phyloP scores from a whole-genome alignment of 2,888 invertebrate genomes.

The Pterobdella sp. region DNA sequence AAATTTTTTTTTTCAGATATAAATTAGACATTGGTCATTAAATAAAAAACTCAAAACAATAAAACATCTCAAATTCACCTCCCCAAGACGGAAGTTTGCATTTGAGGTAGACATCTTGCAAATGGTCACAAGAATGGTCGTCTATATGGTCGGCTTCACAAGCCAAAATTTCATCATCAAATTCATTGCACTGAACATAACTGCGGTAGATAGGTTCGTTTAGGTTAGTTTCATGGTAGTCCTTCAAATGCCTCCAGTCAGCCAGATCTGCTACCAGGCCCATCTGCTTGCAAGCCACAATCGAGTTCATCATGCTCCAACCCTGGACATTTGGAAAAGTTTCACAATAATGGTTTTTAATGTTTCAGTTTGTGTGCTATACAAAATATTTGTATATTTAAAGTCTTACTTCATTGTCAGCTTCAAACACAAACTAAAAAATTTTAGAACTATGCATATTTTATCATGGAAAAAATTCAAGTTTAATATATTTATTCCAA shows the following conservation, averaged over 20 bases:
- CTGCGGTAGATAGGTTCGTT: constrained; percentile 53
- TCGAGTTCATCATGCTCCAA: constrained; percentile 84
- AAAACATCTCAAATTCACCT: too few relatives aligned
- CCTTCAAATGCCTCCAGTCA: constrained; percentile 66
- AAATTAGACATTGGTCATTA: too few relatives aligned
- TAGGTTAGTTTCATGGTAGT: constrained; percentile 41
- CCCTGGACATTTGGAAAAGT: constrained; percentile 55
- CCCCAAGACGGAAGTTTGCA: constrained; percentile 52
- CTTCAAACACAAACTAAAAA: too few relatives aligned
- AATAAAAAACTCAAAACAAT: too few relatives aligned
- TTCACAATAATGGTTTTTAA: background rate
- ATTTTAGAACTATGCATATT: too few relatives aligned
- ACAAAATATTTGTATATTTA: too few relatives aligned
- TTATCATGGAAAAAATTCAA: background rate
- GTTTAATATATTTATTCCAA: background rate
- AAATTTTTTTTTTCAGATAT: too few relatives aligned
- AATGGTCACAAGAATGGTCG: constrained; percentile 63
- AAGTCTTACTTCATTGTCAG: too few relatives aligned
- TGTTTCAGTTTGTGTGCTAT: too few relatives aligned
- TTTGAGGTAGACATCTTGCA: constrained; percentile 46
- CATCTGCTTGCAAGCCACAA: constrained; percentile 86
- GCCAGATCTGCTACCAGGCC: constrained; percentile 83
- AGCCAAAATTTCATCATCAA: constrained; percentile 78
- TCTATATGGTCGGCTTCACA: constrained; percentile 63
- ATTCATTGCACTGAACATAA: constrained; percentile 80